A percentile compares a stretch with the other conserved stretches of the same genome.
These are phyloP conservation scores for Pionites leucogaster DNA, from an alignment of 2,113 vertebrate genomes.

Conservation along the genomic window DNA sequence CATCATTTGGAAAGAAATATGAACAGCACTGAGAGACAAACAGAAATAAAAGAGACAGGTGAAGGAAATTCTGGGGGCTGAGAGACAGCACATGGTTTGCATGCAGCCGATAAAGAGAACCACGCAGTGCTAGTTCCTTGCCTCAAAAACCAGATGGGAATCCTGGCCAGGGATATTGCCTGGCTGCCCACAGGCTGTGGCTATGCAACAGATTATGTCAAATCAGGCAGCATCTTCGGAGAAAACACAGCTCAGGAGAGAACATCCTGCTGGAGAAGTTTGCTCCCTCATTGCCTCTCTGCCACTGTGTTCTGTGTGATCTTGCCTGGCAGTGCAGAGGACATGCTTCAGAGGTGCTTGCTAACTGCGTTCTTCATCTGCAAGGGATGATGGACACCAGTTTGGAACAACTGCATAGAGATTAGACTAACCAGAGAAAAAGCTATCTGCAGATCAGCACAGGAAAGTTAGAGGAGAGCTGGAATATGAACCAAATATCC, in stretches of 20 bases:
- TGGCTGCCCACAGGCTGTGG: neutral
- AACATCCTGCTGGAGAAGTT: neutral
- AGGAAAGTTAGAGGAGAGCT: neutral
- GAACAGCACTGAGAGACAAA: neutral
- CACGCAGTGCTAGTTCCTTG: neutral
- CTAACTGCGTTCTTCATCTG: neutral
- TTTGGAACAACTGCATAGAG: neutral
- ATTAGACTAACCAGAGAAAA: neutral
- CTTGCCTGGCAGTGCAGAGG: neutral
- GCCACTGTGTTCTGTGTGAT: neutral
- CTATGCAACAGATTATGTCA: constrained; percentile 29
- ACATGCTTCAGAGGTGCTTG: neutral
- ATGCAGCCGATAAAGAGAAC: constrained; percentile 3
- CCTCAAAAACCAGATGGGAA: constrained; percentile 30
- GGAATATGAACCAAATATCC: neutral
- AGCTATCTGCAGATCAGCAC: neutral
- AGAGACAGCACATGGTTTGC: neutral
- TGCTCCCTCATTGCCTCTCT: neutral
- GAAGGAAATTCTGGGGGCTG: constrained; percentile 2
- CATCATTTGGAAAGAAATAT: neutral
- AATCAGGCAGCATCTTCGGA: neutral
- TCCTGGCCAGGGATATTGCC: neutral
- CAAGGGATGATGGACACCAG: neutral
- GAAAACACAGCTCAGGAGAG: neutral
- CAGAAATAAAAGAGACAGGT: neutral